Evolutionary conservation across 2,113 vertebrate genomes (phyloP), one percentile per base, ranked within the genome.

Genomic region (Meles meles): DNA sequence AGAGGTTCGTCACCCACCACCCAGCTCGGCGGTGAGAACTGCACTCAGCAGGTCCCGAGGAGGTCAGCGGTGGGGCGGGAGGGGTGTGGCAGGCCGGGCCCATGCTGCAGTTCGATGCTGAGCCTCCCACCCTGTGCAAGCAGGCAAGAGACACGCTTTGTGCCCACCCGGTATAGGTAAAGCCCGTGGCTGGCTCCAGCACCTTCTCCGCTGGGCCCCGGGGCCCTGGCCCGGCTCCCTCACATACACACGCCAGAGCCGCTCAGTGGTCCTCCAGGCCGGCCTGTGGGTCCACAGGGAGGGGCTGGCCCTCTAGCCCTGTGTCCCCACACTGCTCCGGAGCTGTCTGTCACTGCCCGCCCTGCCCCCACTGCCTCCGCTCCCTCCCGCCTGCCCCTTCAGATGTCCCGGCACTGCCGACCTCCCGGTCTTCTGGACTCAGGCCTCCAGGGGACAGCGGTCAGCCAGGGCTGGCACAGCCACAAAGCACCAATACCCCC

Each of bases 1-100:
- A 25, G 0, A 4, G 63, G 90, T 52, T 34, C 13, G 1, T 72
- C 23, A 9, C n/a, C 25, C 11, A 2, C 27, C 0, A 0, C 89
- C 13, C 5, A 1, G 37, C 47, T 49, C 20, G 31, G 47, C 20
- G 3, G 31, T 7, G 47, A 21, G 21, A 37, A n/a, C 39, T 2
- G 27, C 39, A 6, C n/a, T 63, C 44, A 13, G 74, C 20, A 63
- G 25, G 23, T 37, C 34, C 31, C 0, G 2, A 31, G 80, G 55
- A 59, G 15, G 29, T 65, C 29, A 34, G 9, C 37, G 12, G 7
- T 44, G 12, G 2, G 8, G 34, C 7, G 1, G 7, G 39, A 44
- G 72, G 72, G 39, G 25, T 2, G 13, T 25, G 61, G 65, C 52
- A 63, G 42, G 65, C 42, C 12, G 34, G 42, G 76, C 12, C 27